These are phyloP conservation scores for Periophthalmus magnuspinnatus DNA, from an alignment of 2,797 vertebrate species.

Conservation along the genomic window DNA sequence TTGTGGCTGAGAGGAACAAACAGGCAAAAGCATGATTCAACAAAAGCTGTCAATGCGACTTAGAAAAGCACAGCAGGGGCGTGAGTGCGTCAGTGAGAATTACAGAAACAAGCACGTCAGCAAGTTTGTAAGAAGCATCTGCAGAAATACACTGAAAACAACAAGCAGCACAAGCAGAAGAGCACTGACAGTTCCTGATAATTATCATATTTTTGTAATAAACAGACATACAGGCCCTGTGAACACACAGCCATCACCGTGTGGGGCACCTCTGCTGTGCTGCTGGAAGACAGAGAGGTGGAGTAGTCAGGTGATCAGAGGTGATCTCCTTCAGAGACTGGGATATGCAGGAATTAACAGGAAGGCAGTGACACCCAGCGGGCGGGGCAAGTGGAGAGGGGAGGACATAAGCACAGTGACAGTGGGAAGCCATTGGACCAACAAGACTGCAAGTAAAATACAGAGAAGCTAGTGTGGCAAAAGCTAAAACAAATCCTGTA, in stretches of 20 bases:
- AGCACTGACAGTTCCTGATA: conserved; percentile 40
- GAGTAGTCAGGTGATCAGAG: conserved; percentile 72
- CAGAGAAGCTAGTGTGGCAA: conserved; percentile 38
- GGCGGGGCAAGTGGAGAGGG: conserved; percentile 58
- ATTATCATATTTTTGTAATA: conserved; percentile 55
- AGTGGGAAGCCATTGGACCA: conserved; percentile 53
- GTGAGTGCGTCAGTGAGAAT: conserved; percentile 48
- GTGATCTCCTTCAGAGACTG: conserved; percentile 75
- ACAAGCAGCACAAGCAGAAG: conserved; percentile 34
- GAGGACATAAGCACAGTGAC: conserved; percentile 65
- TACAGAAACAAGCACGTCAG: conserved; percentile 49
- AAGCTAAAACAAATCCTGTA: conserved; percentile 33
- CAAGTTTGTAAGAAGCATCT: conserved; percentile 55
- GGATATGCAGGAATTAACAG: conserved; percentile 73
- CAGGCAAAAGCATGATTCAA: conserved; percentile 50
- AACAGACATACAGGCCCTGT: conserved; percentile 69
- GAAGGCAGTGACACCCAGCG: conserved; percentile 61
- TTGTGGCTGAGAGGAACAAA: conserved; percentile 89
- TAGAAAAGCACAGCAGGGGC: conserved; percentile 50
- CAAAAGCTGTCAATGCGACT: conserved; percentile 31
- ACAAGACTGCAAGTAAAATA: conserved; percentile 62
- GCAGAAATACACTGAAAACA: conserved; percentile 37
- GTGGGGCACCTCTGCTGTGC: conserved; percentile 63
- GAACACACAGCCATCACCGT: conserved; percentile 65
- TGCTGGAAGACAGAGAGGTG: conserved; percentile 69